These are phyloP conservation scores for Dorcus parallelipipedus DNA, from an alignment of 2,888 invertebrate genomes.

Conservation along the genomic window DNA sequence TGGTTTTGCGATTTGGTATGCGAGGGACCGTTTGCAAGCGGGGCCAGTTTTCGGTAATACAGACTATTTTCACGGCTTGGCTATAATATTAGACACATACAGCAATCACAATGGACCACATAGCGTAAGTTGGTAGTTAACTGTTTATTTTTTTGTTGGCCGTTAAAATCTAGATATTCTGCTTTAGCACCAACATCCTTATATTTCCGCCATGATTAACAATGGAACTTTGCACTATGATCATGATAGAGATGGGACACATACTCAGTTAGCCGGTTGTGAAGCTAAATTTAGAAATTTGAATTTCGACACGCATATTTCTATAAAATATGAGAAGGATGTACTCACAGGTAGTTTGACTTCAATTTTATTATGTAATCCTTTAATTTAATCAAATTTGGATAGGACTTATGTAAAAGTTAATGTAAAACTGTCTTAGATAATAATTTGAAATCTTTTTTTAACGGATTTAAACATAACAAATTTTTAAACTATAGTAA, in stretches of 20 bases:
- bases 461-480: too few relatives aligned
- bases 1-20: conserved; percentile 95
- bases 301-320: conserved; percentile 85
- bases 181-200: conserved; percentile 94
- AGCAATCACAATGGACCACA: conserved; percentile 99
- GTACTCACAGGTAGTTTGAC: conserved; percentile 69
- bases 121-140: conserved; percentile 66
- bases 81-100: conserved; percentile 94
- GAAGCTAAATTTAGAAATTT: conserved; percentile 92
- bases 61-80: conserved; percentile 87
- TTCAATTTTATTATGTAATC: too few relatives aligned
- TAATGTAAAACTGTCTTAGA: too few relatives aligned
- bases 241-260: conserved; percentile 97
- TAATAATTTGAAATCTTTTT: too few relatives aligned
- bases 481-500: neutral
- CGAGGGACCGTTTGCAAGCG: conserved; percentile 69
- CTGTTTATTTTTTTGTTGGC: conserved; percentile 6
- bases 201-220: conserved; percentile 96
- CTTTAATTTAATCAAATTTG: too few relatives aligned
- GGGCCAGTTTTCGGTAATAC: conserved; percentile 95
- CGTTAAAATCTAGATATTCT: neutral
- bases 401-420: too few relatives aligned
- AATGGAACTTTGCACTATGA: conserved; percentile 95
- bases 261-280: conserved; percentile 95
- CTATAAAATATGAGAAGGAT: conserved; percentile 89